Conservation (phyloP, 2,888 invertebrate species). For the Cylindroiulus punctatus region DNA sequence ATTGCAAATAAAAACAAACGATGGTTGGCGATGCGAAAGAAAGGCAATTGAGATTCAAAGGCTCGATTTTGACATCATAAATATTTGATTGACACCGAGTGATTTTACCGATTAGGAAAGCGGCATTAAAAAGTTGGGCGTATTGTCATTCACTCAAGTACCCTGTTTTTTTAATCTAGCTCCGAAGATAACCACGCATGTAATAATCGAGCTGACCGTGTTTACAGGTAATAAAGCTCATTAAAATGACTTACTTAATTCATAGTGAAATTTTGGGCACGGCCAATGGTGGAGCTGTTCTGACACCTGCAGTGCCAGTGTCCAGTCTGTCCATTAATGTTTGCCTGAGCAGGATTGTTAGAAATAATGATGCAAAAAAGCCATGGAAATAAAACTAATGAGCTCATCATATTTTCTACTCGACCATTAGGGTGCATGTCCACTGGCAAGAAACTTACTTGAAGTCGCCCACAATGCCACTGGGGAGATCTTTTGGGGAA, state of each 20-base stretch:
- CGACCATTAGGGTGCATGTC: no score
- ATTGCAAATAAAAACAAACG: not conserved
- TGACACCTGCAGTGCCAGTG: not conserved
- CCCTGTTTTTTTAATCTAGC: not conserved
- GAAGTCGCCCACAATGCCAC: no score
- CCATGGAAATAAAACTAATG: not conserved
- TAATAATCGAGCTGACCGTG: not conserved
- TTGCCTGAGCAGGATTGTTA: not conserved
- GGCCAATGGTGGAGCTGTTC: not conserved
- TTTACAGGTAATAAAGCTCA: not conserved
- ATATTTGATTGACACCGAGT: constrained; percentile 8
- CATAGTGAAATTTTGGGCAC: not conserved
- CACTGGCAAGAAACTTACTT: no score
- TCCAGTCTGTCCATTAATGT: not conserved
- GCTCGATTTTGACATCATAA: constrained; percentile 6
- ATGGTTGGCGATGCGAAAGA: not conserved
- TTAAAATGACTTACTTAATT: not conserved
- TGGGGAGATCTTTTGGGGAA: no score
- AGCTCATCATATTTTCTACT: not conserved
- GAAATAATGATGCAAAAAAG: not conserved
- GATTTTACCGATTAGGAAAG: not conserved
- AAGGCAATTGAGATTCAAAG: not conserved
- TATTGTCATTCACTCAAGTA: not conserved
- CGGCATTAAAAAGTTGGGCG: constrained; percentile 16
- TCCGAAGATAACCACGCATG: not conserved